Base-by-base conservation (phyloP, 1,140 invertebrate species). In the Acarapis woodi region DNA sequence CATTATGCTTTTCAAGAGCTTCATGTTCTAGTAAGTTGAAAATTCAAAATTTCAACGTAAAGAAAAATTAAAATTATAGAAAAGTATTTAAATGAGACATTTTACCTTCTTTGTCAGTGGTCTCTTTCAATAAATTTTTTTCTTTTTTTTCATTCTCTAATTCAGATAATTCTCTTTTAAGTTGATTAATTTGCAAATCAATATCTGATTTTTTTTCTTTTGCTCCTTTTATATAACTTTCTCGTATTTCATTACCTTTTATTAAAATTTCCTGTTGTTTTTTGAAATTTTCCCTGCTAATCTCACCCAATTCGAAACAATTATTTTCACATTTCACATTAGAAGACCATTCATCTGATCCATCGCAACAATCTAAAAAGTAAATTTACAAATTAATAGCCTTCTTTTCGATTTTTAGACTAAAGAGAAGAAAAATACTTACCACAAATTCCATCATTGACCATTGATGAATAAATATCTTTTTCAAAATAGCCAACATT, bases 361-460 rank as follows among this genome's bases (percentile, higher is more conserved):
- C 79, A 64, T 97, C 90, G 61, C 90, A 99, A 47, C 90, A 99
- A 58, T 99, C 34, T 35, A 16, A n/a, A 24, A 5, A 32, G 6
- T 6, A 4, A 35, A 14, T 24, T 15, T 8, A 24, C 10, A 1
- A n/a, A 23, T 12, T 18, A 32, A 32, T 32, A 32, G n/a, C n/a
- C n/a, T n/a, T n/a, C n/a, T n/a, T n/a, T n/a, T n/a, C n/a, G n/a
- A n/a, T n/a, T n/a, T n/a, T n/a, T n/a, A n/a, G n/a, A n/a, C n/a
- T n/a, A n/a, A n/a, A n/a, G n/a, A n/a, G n/a, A n/a, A 18, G 8
- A 32, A 32, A 32, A 35, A 24, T n/a, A 33, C 32, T 9, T 20
- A 35, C 34, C 85, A 61, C 93, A 99, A 43, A 96, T 69, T 2
- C 80, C 79, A 61, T 99, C 93, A 53, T 94, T 90, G 0, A 97